phyloP scores from a whole-genome alignment of 2,888 invertebrate genomes.

The Platycnemis pennipes region DNA sequence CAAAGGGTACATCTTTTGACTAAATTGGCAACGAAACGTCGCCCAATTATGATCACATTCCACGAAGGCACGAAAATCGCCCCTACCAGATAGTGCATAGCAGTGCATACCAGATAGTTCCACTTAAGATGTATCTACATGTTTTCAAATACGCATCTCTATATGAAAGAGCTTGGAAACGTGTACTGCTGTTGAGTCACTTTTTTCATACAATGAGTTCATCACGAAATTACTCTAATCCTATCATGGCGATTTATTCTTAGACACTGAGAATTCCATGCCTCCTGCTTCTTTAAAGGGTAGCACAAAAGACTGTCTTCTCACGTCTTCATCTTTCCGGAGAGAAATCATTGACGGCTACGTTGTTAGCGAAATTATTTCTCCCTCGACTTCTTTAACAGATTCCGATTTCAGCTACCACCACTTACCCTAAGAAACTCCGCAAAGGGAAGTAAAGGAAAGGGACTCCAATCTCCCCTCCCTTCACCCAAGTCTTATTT shows the following conservation, averaged over 20 bases:
- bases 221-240: background rate
- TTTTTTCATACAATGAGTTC: background rate
- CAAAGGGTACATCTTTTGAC: no score
- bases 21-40: no score
- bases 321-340: background rate
- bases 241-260: background rate
- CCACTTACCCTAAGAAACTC: background rate
- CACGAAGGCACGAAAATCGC: no score
- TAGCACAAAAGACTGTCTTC: background rate
- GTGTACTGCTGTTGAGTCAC: background rate
- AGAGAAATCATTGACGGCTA: background rate
- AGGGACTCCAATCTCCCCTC: background rate
- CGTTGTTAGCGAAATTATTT: slow-evolving; percentile 18
- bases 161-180: background rate
- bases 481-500: background rate
- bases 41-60: no score
- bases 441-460: background rate
- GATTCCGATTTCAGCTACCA: background rate
- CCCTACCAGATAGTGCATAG: no score
- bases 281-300: background rate
- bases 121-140: no score
- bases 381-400: background rate
- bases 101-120: no score
- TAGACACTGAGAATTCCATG: background rate
- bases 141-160: no score